phyloP scores from a whole-genome alignment of 2,113 vertebrate genomes.

The Eidolon helvum region DNA sequence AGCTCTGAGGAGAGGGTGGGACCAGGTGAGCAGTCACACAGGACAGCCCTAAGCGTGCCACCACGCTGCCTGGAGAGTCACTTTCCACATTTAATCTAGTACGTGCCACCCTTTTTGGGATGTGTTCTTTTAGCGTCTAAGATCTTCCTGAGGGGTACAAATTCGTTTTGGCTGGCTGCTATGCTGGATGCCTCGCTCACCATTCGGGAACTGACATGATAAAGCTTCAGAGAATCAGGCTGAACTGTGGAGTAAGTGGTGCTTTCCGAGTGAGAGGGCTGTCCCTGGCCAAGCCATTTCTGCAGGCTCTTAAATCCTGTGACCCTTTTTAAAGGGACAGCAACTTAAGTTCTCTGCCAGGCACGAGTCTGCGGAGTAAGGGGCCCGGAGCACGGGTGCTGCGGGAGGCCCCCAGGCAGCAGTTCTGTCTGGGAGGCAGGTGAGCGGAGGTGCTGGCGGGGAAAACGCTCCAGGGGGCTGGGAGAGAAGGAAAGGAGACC shows the following conservation, averaged over 20 bases:
- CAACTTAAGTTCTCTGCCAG: not conserved
- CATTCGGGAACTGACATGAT: not conserved
- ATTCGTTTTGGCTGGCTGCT: not conserved
- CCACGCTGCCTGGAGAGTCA: not conserved
- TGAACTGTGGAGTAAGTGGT: not conserved
- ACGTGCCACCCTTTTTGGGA: not conserved
- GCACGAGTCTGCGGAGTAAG: not conserved
- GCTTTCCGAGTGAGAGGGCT: not conserved
- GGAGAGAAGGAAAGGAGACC: not conserved
- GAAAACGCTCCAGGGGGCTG: too few relatives aligned
- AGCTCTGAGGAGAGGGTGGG: not conserved
- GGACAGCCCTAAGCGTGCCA: not conserved
- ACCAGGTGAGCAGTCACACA: not conserved
- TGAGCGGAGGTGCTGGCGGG: rapidly evolving
- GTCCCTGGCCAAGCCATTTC: not conserved
- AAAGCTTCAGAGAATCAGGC: not conserved
- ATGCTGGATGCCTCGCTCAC: not conserved
- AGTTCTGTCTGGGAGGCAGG: rapidly evolving
- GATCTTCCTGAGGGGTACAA: not conserved
- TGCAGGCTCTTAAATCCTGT: not conserved
- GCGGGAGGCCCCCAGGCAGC: not conserved
- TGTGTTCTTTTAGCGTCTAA: not conserved
- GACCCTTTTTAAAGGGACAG: not conserved
- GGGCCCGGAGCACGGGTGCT: too few relatives aligned
- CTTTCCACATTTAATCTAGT: not conserved